phyloP scores from a whole-genome alignment of 2,888 invertebrate species.

The Scaptomyza polygonia region DNA sequence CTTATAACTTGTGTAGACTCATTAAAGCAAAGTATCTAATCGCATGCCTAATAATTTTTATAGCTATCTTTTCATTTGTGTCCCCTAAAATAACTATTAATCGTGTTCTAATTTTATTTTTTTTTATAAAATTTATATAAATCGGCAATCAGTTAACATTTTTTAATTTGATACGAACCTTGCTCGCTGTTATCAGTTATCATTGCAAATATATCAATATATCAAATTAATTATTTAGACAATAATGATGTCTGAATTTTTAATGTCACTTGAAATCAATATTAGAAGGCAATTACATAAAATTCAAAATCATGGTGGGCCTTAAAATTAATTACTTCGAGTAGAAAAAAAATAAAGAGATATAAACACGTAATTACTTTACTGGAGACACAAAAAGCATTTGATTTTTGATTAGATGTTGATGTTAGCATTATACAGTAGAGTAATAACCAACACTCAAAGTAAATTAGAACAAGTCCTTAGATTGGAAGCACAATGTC shows the following conservation, averaged over 20 bases:
- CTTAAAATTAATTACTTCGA: constrained; percentile 21
- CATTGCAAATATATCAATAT: constrained; percentile 71
- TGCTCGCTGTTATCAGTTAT: constrained; percentile 51
- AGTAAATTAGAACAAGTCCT: constrained; percentile 52
- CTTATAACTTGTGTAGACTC: constrained; percentile 10
- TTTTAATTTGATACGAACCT: constrained; percentile 47
- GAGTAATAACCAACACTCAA: constrained; percentile 44
- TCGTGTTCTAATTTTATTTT: constrained; percentile 12
- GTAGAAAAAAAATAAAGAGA: constrained; percentile 4
- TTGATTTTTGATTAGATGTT: constrained; percentile 41
- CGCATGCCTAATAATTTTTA: constrained; percentile 25
- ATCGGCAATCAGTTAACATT: constrained; percentile 34
- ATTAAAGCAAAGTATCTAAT: constrained; percentile 55
- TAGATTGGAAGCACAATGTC: constrained; percentile 9
- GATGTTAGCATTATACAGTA: constrained; percentile 6
- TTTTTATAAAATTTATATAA: constrained; percentile 40
- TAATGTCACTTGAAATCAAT: constrained; percentile 74
- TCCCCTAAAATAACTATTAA: constrained; percentile 41
- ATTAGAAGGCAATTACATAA: constrained; percentile 33
- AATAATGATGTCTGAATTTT: constrained; percentile 78
- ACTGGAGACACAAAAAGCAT: constrained; percentile 24
- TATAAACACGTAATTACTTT: constrained; percentile 19
- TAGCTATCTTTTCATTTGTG: constrained; percentile 50
- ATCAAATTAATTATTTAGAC: constrained; percentile 76
- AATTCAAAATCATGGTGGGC: constrained; percentile 69